Conservation (phyloP, 1,140 invertebrate genomes). For the Dysdera silvatica region DNA sequence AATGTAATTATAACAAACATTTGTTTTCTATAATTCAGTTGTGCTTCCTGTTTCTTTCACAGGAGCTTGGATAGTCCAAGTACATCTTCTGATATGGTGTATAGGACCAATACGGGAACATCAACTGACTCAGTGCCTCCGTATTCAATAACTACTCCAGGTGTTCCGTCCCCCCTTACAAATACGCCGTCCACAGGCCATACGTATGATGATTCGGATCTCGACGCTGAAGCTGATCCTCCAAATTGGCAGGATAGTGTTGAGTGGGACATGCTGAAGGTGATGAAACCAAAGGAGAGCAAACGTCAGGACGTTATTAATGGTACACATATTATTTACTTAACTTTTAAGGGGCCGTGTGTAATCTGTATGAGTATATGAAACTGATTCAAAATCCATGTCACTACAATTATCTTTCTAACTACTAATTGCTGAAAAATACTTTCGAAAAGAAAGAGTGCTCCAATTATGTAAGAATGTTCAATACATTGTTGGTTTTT, state of each 20-base stretch:
- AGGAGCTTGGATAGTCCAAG: constrained; percentile 56
- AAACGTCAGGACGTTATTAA: constrained; percentile 97
- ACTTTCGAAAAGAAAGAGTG: too few species aligned
- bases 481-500: too few species aligned
- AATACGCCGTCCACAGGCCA: constrained; percentile 4
- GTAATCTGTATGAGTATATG: too few species aligned
- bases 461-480: too few species aligned
- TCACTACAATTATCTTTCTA: too few species aligned
- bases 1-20: neutral
- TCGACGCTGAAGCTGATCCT: constrained; percentile 68
- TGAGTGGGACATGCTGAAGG: constrained; percentile 63
- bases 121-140: constrained; percentile 10
- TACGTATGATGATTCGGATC: constrained; percentile 57
- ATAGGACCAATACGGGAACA: constrained; percentile 33
- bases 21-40: neutral
- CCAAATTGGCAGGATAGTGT: constrained; percentile 74
- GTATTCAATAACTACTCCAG: constrained; percentile 26
- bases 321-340: too few species aligned
- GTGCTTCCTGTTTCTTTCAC: neutral
- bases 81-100: constrained; percentile 50
- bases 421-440: too few species aligned
- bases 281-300: constrained; percentile 65
- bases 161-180: constrained; percentile 5
- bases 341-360: too few species aligned
- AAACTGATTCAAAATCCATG: too few species aligned